Base-by-base conservation (phyloP, 2,113 vertebrate species). In the Seriola dumerili region DNA sequence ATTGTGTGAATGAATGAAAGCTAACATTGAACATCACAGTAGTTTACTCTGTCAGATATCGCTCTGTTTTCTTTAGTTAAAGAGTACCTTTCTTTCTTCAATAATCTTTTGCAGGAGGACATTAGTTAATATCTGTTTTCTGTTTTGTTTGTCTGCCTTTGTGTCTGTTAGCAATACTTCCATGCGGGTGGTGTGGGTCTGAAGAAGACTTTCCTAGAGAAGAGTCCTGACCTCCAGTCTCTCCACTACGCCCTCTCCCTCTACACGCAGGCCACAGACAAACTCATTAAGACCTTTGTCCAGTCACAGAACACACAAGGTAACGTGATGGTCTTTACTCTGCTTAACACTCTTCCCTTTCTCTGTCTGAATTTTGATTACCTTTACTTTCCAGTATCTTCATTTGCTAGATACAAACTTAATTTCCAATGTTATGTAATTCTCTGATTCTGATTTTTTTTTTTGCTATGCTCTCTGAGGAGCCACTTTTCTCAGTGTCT, bases 131-230 rank as follows among this genome's bases (percentile, higher is more conserved):
- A 54, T 25, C 8, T 68, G 2, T 42, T 9, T 57, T 58, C 12
- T 62, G 0, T 9, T 50, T 9, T 63, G 8, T 61, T 17, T 19
- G 2, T 52, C 29, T 55, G 0, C 3, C 23, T 86, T 59, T 80
- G 8, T 58, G 36, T 71, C 7, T 73, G 3, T 50, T 23, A 99
- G 98, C 98, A 99, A 99, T 99, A 99, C 81, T 99, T 99, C 95
- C 98, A 99, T 2, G 98, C 98, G 0, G 98, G 98, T 0, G 98
- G 98, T 0, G 98, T 99, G 64, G 98, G 98, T 63, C 96, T 99
- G 81, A 99, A 99, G 93, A 99, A 99, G 84, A 99, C 98, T 0
- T 99, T 99, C 93, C 91, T 99, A 93, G 98, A 99, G 94, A 99
- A 99, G 91, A 99, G 98, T 83, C 98, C 98, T 0, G 98, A 99